These are phyloP conservation scores for Parazoanthus darwini DNA, from an alignment of 92 coral and sea anemone species.

Conservation along the genomic window DNA sequence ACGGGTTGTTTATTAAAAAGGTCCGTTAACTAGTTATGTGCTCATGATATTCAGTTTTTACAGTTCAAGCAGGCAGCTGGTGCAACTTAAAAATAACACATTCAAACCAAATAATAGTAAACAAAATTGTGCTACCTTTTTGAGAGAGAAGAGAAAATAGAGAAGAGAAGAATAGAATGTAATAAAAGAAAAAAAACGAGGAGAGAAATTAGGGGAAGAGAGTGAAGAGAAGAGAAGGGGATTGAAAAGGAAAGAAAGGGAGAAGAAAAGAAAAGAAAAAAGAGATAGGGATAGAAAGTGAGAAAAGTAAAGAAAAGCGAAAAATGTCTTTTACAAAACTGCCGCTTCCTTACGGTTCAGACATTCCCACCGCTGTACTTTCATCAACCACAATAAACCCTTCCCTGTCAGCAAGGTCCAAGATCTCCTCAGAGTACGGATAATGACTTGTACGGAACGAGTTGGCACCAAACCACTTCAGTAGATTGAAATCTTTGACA, in stretches of 20 bases:
- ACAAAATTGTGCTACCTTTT: background rate
- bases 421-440: slow-evolving; percentile 85
- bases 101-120: background rate
- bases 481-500: slow-evolving; percentile 77
- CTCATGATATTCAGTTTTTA: too few species aligned
- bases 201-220: background rate
- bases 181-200: background rate
- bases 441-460: slow-evolving; percentile 86
- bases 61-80: background rate
- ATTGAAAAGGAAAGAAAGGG: background rate
- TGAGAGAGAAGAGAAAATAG: slow-evolving; percentile 11
- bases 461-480: slow-evolving; percentile 90
- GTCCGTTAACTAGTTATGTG: too few species aligned
- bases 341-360: slow-evolving; percentile 61
- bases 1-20: too few species aligned
- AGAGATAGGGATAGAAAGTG: background rate
- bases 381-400: slow-evolving; percentile 87
- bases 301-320: too few species aligned
- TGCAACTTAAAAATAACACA: too few species aligned
- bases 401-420: slow-evolving; percentile 79
- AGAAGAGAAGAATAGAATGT: slow-evolving; percentile 13
- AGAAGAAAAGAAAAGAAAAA: background rate
- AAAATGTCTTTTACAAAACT: background rate
- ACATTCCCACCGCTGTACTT: slow-evolving; percentile 78
- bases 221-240: background rate